phyloP scores from a whole-genome alignment of 2,888 invertebrate genomes.

The Meganola albula region DNA sequence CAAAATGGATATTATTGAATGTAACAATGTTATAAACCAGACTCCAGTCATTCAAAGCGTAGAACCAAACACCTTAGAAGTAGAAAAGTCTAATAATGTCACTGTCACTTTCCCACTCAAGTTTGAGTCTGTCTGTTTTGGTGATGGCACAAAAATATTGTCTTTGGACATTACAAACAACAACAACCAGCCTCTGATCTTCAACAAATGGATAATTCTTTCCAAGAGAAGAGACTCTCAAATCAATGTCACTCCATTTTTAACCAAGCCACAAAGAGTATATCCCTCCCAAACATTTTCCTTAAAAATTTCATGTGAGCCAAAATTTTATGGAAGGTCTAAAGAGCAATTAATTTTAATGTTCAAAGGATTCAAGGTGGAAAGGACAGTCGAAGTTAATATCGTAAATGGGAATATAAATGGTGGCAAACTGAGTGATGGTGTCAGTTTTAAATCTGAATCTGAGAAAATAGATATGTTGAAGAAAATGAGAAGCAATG shows the following conservation, averaged over 20 bases:
- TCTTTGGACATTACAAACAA: slow-evolving; percentile 58
- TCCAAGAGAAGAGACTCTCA: slow-evolving; percentile 74
- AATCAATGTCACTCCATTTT: slow-evolving; percentile 58
- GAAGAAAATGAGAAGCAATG: slow-evolving; percentile 37
- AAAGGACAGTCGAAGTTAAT: slow-evolving; percentile 75
- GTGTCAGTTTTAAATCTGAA: slow-evolving; percentile 20
- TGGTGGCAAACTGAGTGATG: slow-evolving; percentile 9
- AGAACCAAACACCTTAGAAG: slow-evolving; percentile 36
- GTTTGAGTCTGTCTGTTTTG: slow-evolving; percentile 64
- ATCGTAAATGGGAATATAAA: no score
- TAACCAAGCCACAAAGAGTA: slow-evolving; percentile 48
- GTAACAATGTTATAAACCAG: slow-evolving; percentile 37
- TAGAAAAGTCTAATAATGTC: slow-evolving; percentile 71
- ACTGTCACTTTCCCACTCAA: slow-evolving; percentile 69
- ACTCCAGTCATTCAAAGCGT: slow-evolving; percentile 20
- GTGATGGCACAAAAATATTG: slow-evolving; percentile 35
- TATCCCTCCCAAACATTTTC: slow-evolving; percentile 53
- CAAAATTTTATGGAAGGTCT: slow-evolving; percentile 79
- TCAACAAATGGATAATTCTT: slow-evolving; percentile 72
- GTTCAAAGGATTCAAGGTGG: slow-evolving; percentile 80
- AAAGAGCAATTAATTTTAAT: slow-evolving; percentile 79
- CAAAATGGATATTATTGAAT: slow-evolving; percentile 44
- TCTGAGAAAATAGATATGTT: slow-evolving; percentile 36
- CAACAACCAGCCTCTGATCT: slow-evolving; percentile 51
- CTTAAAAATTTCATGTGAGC: slow-evolving; percentile 71